Evolutionary conservation across 2,888 invertebrate species (phyloP), one percentile per base, ranked within the genome.

Genomic region (Cyclophora punctaria): DNA sequence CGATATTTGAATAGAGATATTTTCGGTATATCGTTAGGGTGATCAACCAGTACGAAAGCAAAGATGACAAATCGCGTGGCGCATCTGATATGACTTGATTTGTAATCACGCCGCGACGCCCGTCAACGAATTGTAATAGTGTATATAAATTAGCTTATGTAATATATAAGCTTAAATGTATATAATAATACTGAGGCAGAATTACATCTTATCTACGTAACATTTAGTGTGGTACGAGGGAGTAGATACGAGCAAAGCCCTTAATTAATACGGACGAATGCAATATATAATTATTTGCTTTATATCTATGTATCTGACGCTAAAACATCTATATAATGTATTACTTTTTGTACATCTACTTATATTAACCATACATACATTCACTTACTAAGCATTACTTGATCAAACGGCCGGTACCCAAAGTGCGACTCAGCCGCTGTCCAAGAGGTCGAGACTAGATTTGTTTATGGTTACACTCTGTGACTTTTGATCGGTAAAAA

Each of bases 181-280:
- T 84, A 85, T 88, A 88, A 85, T 88, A 88, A 88, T 88, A 88
- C 88, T 88, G 88, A 87, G 88, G 87, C 87, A 85, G 87, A 87
- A 84, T 84, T 87, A 87, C 87, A 87, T 83, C 86, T 88, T 87
- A 88, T 80, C 86, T 88, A 87, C 87, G 80, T 86, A 85, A 85
- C 80, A 84, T 85, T 86, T 83, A 80, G 80, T 79, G 82, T 84
- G 84, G 83, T 86, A 85, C 84, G 80, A 83, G 85, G 84, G 83
- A 83, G 73, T 85, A 87, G 85, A 87, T 84, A 86, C 80, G 88
- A 87, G 88, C 87, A 80, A 87, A 87, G 87, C 87, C 84, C 88
- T 87, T 87, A 87, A 78, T 79, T 82, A 83, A 84, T 82, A 85
- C 88, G 88, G 88, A 88, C 88, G 88, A 86, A 88, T 88, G 87